Evolutionary conservation across 2,797 vertebrate genomes (phyloP).

Genomic region (Falco berigora): DNA sequence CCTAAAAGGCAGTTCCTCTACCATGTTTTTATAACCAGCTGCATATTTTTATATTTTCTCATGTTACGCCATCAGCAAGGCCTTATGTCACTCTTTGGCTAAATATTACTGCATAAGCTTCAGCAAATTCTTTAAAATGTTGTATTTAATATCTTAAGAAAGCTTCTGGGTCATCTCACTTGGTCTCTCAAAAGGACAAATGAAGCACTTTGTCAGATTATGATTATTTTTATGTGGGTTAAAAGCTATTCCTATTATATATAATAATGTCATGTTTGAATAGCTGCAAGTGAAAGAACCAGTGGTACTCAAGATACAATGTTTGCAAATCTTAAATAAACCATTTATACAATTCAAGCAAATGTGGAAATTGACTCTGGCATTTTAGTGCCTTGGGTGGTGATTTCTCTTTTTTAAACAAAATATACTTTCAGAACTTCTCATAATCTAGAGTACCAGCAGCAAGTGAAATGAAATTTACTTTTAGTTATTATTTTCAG

Average conservation of each 20-base stretch:
- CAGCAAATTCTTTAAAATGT: not conserved
- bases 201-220: not conserved
- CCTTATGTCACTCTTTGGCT: not conserved
- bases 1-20: not conserved
- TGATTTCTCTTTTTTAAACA: not conserved
- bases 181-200: not conserved
- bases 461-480: not conserved
- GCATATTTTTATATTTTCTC: not conserved
- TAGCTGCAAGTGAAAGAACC: not conserved
- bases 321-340: not conserved
- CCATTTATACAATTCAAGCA: not conserved
- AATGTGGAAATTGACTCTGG: not conserved
- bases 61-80: not conserved
- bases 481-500: not conserved
- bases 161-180: not conserved
- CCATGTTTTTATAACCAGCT: not conserved
- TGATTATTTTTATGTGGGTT: not conserved
- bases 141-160: not conserved
- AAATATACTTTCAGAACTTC: not conserved
- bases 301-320: not conserved
- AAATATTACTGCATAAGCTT: not conserved
- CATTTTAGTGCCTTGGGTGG: not conserved
- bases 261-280: not conserved
- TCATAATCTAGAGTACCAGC: not conserved
- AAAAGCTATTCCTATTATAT: not conserved